A percentile compares a stretch with the other conserved stretches of the same genome.
phyloP scores from a whole-genome alignment of 2,888 invertebrate genomes.

The Ectemnius cavifrons region DNA sequence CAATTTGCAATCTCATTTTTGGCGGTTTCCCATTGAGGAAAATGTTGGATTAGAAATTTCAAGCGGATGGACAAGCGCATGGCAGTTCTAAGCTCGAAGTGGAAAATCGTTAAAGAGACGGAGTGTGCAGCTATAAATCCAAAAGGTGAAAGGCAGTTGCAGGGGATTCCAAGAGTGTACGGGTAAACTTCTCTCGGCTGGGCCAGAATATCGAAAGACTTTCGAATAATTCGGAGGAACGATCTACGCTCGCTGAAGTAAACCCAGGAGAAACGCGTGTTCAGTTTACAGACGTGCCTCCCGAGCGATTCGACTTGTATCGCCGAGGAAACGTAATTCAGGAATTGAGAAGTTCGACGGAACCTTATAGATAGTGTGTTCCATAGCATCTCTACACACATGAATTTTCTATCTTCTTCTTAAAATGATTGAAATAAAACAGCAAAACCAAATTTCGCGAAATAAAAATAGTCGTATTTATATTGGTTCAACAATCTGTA shows the following conservation, averaged over 20 bases:
- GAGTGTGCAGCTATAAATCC: background rate
- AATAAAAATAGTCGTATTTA: too few species aligned
- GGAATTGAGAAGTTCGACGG: background rate
- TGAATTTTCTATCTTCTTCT: too few species aligned
- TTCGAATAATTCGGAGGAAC: slow-evolving; percentile 3
- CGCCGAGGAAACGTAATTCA: slow-evolving; percentile 1
- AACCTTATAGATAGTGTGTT: background rate
- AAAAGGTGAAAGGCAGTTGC: background rate
- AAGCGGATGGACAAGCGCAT: too few species aligned
- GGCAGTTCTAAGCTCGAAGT: background rate
- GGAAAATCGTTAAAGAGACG: slow-evolving; percentile 3
- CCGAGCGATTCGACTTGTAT: background rate
- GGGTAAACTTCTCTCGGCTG: background rate
- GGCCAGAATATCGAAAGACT: slow-evolving; percentile 4
- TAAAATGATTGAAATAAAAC: too few species aligned
- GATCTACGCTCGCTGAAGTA: slow-evolving; percentile 16
- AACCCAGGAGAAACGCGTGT: background rate
- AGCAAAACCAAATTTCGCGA: too few species aligned
- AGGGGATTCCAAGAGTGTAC: background rate
- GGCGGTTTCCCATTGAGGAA: too few species aligned
- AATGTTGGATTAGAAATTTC: too few species aligned
- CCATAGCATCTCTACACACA: too few species aligned
- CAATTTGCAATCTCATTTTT: too few species aligned
- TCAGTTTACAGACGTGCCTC: slow-evolving; percentile 1
- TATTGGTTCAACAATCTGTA: too few species aligned